A percentile compares a stretch with the other conserved stretches of the same genome.
Evolutionary conservation across 2,797 vertebrate genomes (phyloP).

Genomic region (Aldrovandia affinis): DNA sequence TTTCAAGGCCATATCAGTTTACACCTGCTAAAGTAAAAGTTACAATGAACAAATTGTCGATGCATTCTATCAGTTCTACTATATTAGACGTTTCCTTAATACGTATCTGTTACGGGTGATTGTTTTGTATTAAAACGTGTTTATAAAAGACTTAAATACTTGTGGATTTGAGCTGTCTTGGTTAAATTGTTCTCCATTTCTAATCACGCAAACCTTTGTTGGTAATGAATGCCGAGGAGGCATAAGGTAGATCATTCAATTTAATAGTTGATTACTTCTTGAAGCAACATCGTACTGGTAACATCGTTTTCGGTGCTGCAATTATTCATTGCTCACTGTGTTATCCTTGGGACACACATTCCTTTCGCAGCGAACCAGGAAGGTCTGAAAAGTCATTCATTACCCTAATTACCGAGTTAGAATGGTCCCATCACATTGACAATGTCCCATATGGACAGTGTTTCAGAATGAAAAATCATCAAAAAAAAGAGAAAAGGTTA

Average conservation of each 20-base stretch:
- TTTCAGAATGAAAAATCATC: neutral
- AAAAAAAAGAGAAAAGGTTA: neutral
- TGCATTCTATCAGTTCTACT: neutral
- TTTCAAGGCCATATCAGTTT: too few species aligned
- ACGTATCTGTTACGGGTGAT: neutral
- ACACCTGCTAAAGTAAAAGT: neutral
- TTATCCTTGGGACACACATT: neutral
- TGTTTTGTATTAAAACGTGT: neutral
- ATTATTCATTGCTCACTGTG: neutral
- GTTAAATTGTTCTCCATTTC: neutral
- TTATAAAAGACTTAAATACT: neutral
- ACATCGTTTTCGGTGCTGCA: neutral
- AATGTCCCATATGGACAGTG: neutral
- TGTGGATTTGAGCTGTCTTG: neutral
- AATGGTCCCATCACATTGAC: neutral
- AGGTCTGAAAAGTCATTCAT: neutral
- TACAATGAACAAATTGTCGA: neutral
- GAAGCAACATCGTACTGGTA: neutral
- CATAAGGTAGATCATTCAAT: neutral
- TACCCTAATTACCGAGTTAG: neutral
- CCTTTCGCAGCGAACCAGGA: neutral
- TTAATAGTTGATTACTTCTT: constrained; percentile 1
- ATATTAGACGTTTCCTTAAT: neutral
- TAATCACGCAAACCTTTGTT: neutral
- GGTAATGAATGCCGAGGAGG: neutral